Evolutionary conservation across 2,888 invertebrate genomes (phyloP).

Genomic region (Ypsolopha sequella): DNA sequence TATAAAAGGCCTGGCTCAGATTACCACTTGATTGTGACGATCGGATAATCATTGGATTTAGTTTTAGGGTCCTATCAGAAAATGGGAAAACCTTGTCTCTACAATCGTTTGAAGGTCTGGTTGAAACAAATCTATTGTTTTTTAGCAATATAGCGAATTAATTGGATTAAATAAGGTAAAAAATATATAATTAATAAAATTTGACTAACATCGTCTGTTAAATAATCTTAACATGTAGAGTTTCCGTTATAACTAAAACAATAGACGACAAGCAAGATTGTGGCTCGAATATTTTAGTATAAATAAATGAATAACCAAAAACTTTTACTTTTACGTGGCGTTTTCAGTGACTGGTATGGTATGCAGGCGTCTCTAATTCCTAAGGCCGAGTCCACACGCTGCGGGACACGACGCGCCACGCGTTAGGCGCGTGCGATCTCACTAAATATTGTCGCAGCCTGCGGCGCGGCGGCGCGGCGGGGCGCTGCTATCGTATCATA

Average conservation of each 20-base stretch:
- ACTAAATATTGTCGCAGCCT: constrained; percentile 36
- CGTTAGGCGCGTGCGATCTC: constrained; percentile 28
- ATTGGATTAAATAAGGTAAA: too few species aligned
- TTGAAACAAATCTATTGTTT: too few species aligned
- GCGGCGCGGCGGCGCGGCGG: constrained; percentile 30
- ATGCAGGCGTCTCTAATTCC: constrained; percentile 58
- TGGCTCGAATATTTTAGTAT: not conserved
- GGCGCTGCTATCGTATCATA: constrained; percentile 9
- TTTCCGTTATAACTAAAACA: too few species aligned
- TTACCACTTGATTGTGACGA: constrained; percentile 39
- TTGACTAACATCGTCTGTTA: too few species aligned
- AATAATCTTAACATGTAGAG: too few species aligned
- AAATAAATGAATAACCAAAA: not conserved
- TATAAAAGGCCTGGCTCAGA: constrained; percentile 11
- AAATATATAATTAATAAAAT: too few species aligned
- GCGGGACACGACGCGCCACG: constrained; percentile 20
- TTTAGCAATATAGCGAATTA: too few species aligned
- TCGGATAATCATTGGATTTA: constrained; percentile 38
- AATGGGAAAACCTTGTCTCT: too few species aligned
- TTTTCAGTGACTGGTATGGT: constrained; percentile 13
- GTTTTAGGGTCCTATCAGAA: constrained; percentile 20
- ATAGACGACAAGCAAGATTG: too few species aligned
- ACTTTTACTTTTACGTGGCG: not conserved
- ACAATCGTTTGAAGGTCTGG: too few species aligned
- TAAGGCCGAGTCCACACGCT: constrained; percentile 29